Evolutionary conservation across 2,888 invertebrate species (phyloP), one percentile per base, ranked within the genome.

Genomic region (Chrysina gloriosa): DNA sequence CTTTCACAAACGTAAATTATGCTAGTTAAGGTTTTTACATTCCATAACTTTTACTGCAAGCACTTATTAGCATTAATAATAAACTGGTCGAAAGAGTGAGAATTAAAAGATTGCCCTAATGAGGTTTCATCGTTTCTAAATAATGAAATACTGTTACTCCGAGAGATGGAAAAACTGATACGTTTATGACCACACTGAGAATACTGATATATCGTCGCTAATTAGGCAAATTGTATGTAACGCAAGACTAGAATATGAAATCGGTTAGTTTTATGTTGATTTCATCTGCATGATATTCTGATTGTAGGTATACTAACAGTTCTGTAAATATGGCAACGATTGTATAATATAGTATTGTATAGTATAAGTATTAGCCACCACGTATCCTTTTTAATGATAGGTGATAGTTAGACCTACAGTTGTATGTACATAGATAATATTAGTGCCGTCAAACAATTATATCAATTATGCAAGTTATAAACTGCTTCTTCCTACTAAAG

Each of bases 171-270:
- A 27, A 50, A 27, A 50, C 27, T 50, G 50, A 16, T 50, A 50
- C 7, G 11, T 50, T 29, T 27, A 27, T 16, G 16, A 11, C 11
- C 7, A 34, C n/a, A 3, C 2, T 34, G 29, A 27, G 50, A 16
- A 25, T 21, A 45, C 2, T 50, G 29, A 50, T 50, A 50, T 50
- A 50, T 29, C 50, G 29, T 50, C 11, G 29, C 16, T 50, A 50
- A 50, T 50, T 50, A 27, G 29, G 50, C 16, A 29, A 27, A 29
- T 50, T 50, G 14, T 14, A 50, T 50, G 5, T 27, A 50, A 50
- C 50, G 29, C 2, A 27, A 50, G 50, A 27, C 3, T 14, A 14
- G 14, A 45, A 14, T 16, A 45, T 19, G 16, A 16, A 45, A 31
- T 31, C 6, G n/a, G 31, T n/a, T 6, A 6, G 7, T 31, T 31